Conservation (phyloP, 1,140 invertebrate genomes). For the Aplysia californica region DNA sequence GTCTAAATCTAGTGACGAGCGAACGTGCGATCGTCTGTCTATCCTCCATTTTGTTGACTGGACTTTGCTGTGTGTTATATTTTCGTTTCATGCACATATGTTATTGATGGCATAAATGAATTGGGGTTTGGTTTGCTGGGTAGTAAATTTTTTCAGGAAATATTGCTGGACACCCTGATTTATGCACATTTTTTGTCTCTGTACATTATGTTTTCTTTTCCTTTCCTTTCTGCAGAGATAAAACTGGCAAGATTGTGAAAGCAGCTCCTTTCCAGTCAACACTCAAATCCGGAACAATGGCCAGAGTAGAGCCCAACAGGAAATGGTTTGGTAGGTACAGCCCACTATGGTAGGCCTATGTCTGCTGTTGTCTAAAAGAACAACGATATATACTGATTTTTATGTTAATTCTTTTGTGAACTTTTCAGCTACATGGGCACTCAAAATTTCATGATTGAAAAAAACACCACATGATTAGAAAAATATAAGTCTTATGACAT, state of each 20-base stretch:
- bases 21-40: too few relatives aligned
- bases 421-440: too few relatives aligned
- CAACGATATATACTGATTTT: too few relatives aligned
- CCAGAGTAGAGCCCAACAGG: conserved; percentile 95
- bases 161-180: not conserved
- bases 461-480: too few relatives aligned
- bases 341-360: not conserved
- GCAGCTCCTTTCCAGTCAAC: conserved; percentile 95
- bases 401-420: too few relatives aligned
- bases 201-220: conserved; percentile 17
- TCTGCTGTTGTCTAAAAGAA: too few relatives aligned
- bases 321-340: conserved; percentile 94
- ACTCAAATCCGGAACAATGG: conserved; percentile 88
- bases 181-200: too few relatives aligned
- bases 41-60: not conserved
- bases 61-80: not conserved
- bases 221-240: conserved; percentile 72
- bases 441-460: too few relatives aligned
- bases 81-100: not conserved
- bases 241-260: conserved; percentile 89
- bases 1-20: too few relatives aligned
- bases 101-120: not conserved
- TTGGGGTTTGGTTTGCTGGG: not conserved
- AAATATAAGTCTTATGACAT: too few relatives aligned
- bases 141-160: not conserved